Evolutionary conservation across 2,797 vertebrate species (phyloP), one percentile per base, ranked within the genome.

Genomic region (Sphenodon punctatus): DNA sequence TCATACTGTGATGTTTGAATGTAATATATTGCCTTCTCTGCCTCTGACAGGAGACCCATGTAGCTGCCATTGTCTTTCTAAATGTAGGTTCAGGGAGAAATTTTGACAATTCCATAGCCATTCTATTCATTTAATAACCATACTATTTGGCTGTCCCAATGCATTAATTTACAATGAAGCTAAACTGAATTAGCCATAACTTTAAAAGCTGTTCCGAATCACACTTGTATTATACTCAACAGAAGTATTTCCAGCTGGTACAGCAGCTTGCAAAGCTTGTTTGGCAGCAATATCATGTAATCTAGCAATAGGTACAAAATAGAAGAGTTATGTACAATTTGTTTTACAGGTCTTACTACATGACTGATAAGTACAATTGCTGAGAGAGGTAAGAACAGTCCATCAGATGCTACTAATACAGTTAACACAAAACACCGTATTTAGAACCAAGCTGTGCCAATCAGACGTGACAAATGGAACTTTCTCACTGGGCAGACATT

Each of bases 131-230:
- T 85, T 91, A 88, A 89, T 86, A 71, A 67, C 70, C 82, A 65
- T 82, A 74, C 75, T 89, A 82, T 87, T n/a, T 91, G 88, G 73
- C 74, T 92, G 71, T 90, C 86, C 87, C 80, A 66, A 7, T 80
- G 68, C 86, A 88, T 84, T 90, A 84, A 88, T 92, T 89, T 90
- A 84, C 88, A 89, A 76, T 84, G 81, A 88, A 85, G 75, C 43
- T 89, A 75, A 90, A 92, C 72, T 78, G 79, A 90, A 90, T 93
- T 85, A 93, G 79, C 91, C 88, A 88, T 87, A 86, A 88, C 82
- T 88, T 82, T 90, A 89, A 93, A 92, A 93, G 86, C 89, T 83
- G 81, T 87, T 93, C 80, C 84, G 67, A 63, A 88, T 90, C 85
- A 79, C 49, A 67, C 68, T 93, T 89, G 74, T 27, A 75, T 84